Percentiles rank a stretch among this genome's conserved stretches.
Conservation (phyloP, 2,113 vertebrate species). For the Chaenogobius annularis region DNA sequence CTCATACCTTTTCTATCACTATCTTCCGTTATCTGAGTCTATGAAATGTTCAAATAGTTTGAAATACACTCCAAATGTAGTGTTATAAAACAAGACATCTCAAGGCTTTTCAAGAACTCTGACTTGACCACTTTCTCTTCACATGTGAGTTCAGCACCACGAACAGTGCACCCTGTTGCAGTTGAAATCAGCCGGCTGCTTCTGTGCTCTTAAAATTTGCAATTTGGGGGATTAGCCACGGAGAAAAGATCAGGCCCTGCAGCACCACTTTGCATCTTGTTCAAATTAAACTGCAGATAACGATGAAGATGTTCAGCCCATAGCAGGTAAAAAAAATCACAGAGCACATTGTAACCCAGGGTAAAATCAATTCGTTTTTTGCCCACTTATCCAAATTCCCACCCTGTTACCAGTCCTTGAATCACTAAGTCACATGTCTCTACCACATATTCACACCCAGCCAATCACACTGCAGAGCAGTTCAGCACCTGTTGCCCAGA, state of each 20-base stretch:
- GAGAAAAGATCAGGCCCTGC: background rate
- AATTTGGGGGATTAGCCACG: conserved; percentile 7
- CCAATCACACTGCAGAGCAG: too few species aligned
- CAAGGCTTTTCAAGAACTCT: background rate
- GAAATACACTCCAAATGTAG: background rate
- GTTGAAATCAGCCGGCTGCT: background rate
- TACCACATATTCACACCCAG: too few species aligned
- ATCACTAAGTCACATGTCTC: too few species aligned
- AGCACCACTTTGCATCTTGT: conserved; percentile 3
- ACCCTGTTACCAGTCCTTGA: too few species aligned
- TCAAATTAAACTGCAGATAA: conserved; percentile 1
- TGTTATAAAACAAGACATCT: background rate
- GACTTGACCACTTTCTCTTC: background rate
- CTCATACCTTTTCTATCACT: background rate
- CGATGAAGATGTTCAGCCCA: background rate
- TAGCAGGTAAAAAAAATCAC: background rate
- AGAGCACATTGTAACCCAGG: background rate
- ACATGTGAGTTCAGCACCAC: background rate
- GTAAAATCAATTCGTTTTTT: too few species aligned
- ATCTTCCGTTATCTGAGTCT: background rate
- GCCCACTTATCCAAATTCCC: too few species aligned
- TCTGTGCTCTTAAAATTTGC: conserved; percentile 1
- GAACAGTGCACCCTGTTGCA: background rate
- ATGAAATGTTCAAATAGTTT: background rate
- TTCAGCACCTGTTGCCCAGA: too few species aligned